phyloP scores from a whole-genome alignment of 2,888 invertebrate genomes.

The Amphipoea oculea region DNA sequence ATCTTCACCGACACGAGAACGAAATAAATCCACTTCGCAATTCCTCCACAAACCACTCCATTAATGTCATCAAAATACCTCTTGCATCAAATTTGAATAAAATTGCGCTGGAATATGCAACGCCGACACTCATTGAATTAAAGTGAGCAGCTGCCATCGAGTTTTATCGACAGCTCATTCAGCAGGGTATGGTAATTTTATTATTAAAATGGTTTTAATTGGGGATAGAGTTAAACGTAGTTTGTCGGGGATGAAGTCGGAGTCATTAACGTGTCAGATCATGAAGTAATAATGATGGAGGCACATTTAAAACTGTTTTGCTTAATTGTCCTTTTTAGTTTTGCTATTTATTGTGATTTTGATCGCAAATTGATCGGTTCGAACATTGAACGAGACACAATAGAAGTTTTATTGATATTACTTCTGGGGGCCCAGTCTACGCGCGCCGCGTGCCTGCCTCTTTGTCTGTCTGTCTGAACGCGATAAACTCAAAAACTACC shows the following conservation, averaged over 20 bases:
- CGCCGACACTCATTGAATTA: constrained; percentile 54
- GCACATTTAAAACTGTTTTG: neutral
- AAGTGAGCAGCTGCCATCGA: constrained; percentile 46
- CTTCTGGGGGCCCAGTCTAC: too few relatives aligned
- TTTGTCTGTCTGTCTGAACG: too few relatives aligned
- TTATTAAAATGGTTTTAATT: constrained; percentile 45
- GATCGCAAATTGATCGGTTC: neutral
- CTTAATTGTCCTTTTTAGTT: neutral
- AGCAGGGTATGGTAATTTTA: constrained; percentile 32
- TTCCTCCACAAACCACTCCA: neutral
- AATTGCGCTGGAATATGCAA: constrained; percentile 55
- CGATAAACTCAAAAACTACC: too few relatives aligned
- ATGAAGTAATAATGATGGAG: neutral
- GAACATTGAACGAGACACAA: neutral
- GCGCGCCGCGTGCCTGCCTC: too few relatives aligned
- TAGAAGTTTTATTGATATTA: neutral
- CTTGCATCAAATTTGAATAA: constrained; percentile 57
- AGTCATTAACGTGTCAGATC: neutral
- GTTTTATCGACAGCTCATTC: constrained; percentile 53
- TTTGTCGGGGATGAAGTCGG: neutral
- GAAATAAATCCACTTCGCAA: neutral
- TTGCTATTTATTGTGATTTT: neutral
- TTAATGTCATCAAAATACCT: constrained; percentile 42
- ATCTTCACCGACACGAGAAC: neutral
- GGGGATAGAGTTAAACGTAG: neutral